phyloP scores from a whole-genome alignment of 2,797 vertebrate species.

The Semaprochilodus insignis region DNA sequence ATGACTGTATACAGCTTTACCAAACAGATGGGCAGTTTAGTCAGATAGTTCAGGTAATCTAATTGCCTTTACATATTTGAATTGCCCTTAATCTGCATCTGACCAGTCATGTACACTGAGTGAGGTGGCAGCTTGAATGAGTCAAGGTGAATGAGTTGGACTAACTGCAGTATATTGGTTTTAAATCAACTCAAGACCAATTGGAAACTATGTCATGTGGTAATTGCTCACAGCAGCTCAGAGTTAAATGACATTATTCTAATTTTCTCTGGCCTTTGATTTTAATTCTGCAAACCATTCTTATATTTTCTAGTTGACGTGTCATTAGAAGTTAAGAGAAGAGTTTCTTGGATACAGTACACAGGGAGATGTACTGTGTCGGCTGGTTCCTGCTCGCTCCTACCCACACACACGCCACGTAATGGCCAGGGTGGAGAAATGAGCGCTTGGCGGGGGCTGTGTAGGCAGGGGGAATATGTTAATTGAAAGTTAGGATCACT shows the following conservation, averaged over 20 bases:
- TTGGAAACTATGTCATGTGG: background rate
- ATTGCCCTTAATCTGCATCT: slow-evolving; percentile 2
- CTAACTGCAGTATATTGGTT: slow-evolving; percentile 42
- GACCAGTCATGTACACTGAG: slow-evolving; percentile 3
- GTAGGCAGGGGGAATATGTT: slow-evolving; percentile 79
- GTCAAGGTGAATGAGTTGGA: slow-evolving; percentile 21
- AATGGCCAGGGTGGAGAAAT: slow-evolving; percentile 74
- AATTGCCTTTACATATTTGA: background rate
- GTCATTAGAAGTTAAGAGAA: background rate
- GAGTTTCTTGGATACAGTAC: slow-evolving; percentile 33
- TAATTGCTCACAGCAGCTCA: background rate
- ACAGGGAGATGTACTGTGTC: slow-evolving; percentile 27
- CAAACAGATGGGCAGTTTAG: slow-evolving; percentile 6
- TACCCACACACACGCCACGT: slow-evolving; percentile 76
- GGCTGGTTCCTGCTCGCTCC: slow-evolving; percentile 47
- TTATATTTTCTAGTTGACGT: background rate
- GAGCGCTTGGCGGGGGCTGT: slow-evolving; percentile 66
- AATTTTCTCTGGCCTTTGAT: background rate
- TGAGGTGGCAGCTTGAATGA: slow-evolving; percentile 3
- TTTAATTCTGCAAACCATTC: background rate
- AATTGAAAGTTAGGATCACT: slow-evolving; percentile 93
- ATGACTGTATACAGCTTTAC: background rate
- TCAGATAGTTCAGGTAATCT: slow-evolving; percentile 1
- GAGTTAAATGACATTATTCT: background rate
- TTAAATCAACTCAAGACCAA: slow-evolving; percentile 34